Evolutionary conservation across 2,888 invertebrate species (phyloP), one percentile per base, ranked within the genome.

Genomic region (Protophormia terraenovae): DNA sequence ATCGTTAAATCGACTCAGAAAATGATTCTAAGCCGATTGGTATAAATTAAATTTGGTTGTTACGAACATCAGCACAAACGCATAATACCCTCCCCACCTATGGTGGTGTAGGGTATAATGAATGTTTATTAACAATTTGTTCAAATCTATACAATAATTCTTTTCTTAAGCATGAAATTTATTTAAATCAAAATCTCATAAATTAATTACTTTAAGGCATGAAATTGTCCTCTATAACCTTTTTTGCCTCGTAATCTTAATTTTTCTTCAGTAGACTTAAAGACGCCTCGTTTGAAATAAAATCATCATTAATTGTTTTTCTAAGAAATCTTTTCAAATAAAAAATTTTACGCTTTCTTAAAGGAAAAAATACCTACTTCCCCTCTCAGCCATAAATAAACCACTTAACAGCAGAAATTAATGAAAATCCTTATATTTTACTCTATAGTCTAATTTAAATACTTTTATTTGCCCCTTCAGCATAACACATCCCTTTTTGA

Each of bases 321-420:
- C 22, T 29, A 16, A 58, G 8, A 67, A 47, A 16, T 50, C 3
- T 50, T 53, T 14, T 50, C 12, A n/a, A n/a, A 22, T 75, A 12
- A 45, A 41, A 82, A 64, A 47, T 76, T 82, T 77, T 35, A 83
- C 45, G 76, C 76, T 77, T 83, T 45, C 47, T 77, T 45, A 64
- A 7, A 2, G 10, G 19, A 35, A 38, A 64, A 72, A 5, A 22
- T 24, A 53, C 64, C n/a, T 80, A 27, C 47, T 22, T 19, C 50
- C 6, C 45, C 47, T 2, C 12, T 8, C 29, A n/a, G 19, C n/a
- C 16, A 50, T 8, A 55, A 64, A 55, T 32, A 45, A 55, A 66
- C 29, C 71, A 82, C 64, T 77, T 66, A 77, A 47, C n/a, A 16
- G 1, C 7, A 32, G 7, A 77, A 83, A 47, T 83, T 83, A 72